These are phyloP conservation scores for Coboldia fuscipes DNA, from an alignment of 1,140 invertebrate genomes.

Conservation along the genomic window DNA sequence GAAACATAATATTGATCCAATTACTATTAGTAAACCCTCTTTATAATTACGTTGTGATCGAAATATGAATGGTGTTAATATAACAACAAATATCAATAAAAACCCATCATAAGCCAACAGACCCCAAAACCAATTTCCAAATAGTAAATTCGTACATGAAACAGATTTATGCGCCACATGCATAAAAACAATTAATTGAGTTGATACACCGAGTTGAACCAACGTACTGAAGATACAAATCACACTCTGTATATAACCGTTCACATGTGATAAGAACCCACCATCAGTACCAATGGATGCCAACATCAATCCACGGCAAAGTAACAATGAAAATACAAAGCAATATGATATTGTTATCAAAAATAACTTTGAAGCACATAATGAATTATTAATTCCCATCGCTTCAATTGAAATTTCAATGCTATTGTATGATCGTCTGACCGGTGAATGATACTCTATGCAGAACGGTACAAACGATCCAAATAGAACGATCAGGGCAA, in stretches of 20 bases:
- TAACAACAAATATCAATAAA: conserved; percentile 25
- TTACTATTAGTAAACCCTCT: conserved; percentile 27
- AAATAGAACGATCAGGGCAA: conserved; percentile 26
- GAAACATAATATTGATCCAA: conserved; percentile 15
- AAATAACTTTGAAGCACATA: conserved; percentile 19
- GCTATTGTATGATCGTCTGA: conserved; percentile 6
- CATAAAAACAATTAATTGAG: conserved; percentile 22
- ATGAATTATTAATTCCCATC: no score
- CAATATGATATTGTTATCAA: conserved; percentile 27
- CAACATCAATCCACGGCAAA: conserved; percentile 30
- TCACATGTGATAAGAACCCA: conserved; percentile 34
- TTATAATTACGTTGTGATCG: conserved; percentile 37
- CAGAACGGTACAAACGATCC: conserved; percentile 30
- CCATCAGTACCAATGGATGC: conserved; percentile 30
- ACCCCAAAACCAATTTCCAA: conserved; percentile 20
- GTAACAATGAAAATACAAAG: conserved; percentile 27
- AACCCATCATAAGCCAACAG: conserved; percentile 29
- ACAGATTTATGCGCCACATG: conserved; percentile 16
- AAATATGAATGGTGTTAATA: conserved; percentile 28
- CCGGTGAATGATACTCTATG: conserved; percentile 22
- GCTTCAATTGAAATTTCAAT: neutral
- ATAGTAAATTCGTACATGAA: conserved; percentile 21
- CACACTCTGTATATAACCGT: conserved; percentile 31
- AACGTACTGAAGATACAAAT: conserved; percentile 29
- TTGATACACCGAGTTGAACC: conserved; percentile 27